Base-by-base conservation (phyloP, 2,113 vertebrate genomes). In the Hiodon tergisus region DNA sequence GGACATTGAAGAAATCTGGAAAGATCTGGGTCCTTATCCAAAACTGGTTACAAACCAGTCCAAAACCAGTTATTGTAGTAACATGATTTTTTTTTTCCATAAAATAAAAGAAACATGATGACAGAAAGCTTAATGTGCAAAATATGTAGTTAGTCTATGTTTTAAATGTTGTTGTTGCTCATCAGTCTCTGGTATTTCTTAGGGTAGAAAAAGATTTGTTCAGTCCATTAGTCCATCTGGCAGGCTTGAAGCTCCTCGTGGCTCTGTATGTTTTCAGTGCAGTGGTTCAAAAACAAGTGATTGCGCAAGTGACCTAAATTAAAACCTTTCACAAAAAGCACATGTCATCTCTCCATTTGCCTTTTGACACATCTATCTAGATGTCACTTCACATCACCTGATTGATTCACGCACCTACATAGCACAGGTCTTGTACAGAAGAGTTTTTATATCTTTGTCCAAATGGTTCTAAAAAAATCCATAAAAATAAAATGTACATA, bases 281-380 rank as follows among this genome's bases (percentile, higher is more conserved):
- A n/a, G 16, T 51, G 16, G 66, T 60, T 61, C 14, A 76, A 61
- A 52, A 69, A 52, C 57, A 76, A 52, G 61, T 61, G 74, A 52
- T 54, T 70, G 14, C 31, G 59, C 75, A 76, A 70, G 69, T 71
- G 69, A 17, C 31, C 68, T 71, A 71, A 71, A 63, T 71, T 53
- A 53, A 31, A 71, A 65, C 67, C 69, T 62, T 47, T 73, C 14
- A 2, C 46, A 16, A 52, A 6, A 57, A 8, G 11, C 58, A 9
- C 4, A 59, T 6, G 58, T 57, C 11, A 8, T 59, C 58, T 59
- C 14, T 9, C 58, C 14, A 14, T 14, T 59, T 59, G 31, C 31
- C 31, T 31, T 31, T 31, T 31, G 31, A 31, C 31, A 31, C 31
- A 31, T 31, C 31, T 31, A 31, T 31, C 31, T 31, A 31, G 31